Base-by-base conservation (phyloP, 1,140 invertebrate species). In the Leptinotarsa defecta region DNA sequence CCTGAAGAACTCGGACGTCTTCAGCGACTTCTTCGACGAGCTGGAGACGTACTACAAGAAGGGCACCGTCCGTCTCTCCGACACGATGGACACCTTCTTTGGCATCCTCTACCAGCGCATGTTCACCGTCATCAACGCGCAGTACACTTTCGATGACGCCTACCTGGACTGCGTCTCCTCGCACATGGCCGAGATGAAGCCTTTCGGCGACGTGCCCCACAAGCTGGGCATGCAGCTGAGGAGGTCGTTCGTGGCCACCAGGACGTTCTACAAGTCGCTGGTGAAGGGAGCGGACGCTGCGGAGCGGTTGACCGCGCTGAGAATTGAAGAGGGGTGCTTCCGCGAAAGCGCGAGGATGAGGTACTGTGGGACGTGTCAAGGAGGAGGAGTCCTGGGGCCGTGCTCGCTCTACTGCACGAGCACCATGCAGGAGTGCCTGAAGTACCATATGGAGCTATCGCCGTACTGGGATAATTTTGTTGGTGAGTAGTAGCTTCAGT, bases 61-160 rank as follows among this genome's bases (percentile, higher is more conserved):
- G 76, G 96, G 96, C 19, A 88, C 92, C 80, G 90, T 94, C 13
- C 92, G 97, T 84, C 90, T 99, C 13, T 90, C 93, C 49, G 91
- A 92, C 19, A 93, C 94, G 20, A 93, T 99, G 92, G 94, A 98
- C 79, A 91, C 91, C 73, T 99, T 99, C 88, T 99, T 99, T 88
- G 92, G 91, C 69, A 93, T 92, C 4, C 90, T 99, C 0, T 97
- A 98, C 84, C 93, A 97, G 86, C 96, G 95, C 84, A 98, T 99
- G 96, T 99, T 99, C 86, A 93, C 91, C 0, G 95, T 98, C 27
- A 87, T 98, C 75, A 98, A 99, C 86, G 89, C 91, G 4, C 95
- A 97, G 84, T 97, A 98, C 83, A 88, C 88, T 63, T 97, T 98
- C 82, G 92, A 96, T 85, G 92, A 94, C 62, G 94, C 92, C 89